Conservation (phyloP, 2,113 vertebrate genomes). For the Galemys pyrenaicus region DNA sequence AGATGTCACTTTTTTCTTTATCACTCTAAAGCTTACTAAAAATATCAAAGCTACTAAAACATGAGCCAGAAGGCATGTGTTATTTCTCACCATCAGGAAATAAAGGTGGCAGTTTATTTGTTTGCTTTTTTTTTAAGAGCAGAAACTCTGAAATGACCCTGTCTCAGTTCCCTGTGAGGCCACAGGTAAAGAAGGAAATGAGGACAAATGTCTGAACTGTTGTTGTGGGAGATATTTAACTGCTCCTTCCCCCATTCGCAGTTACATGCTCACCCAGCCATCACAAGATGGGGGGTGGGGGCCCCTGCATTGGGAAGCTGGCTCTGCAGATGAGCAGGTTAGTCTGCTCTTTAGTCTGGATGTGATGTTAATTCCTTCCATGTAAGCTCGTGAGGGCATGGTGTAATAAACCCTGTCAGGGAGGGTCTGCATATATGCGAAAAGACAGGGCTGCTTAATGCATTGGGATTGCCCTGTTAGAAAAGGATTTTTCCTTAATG, state of each 20-base stretch:
- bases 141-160: background rate
- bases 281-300: background rate
- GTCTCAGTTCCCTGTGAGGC: background rate
- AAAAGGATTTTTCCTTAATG: conserved; percentile 67
- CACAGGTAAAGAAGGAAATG: conserved; percentile 22
- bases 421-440: conserved; percentile 69
- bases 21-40: background rate
- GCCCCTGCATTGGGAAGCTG: conserved; percentile 49
- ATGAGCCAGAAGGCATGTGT: background rate
- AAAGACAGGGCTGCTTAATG: conserved; percentile 77
- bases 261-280: conserved; percentile 69
- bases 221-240: background rate
- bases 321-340: conserved; percentile 78
- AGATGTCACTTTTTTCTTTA: background rate
- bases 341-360: conserved; percentile 80
- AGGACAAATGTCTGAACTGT: conserved; percentile 5
- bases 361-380: conserved; percentile 81
- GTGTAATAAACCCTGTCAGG: conserved; percentile 77
- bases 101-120: background rate
- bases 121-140: conserved; percentile 44
- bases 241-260: background rate
- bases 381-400: conserved; percentile 76
- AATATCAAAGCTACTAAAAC: background rate
- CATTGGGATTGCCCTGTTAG: conserved; percentile 63
- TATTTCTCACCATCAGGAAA: background rate